Evolutionary conservation across 2,113 vertebrate genomes (phyloP), one percentile per base, ranked within the genome.

Genomic region (Pygoscelis antarcticus): DNA sequence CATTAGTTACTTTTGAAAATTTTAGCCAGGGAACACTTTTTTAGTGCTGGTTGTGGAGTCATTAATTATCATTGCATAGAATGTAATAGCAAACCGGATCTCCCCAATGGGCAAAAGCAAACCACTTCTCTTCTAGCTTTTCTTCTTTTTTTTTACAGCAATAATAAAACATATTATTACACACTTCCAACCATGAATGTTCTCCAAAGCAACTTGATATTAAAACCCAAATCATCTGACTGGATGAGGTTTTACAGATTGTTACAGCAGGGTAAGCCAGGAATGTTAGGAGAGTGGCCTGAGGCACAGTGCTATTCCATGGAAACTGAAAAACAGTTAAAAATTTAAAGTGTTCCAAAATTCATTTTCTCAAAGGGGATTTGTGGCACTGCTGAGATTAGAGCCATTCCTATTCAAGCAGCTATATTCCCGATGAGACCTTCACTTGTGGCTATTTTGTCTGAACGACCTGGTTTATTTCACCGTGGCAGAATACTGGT

Each of bases 201-300:
- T 85, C 87, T 95, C 87, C 74, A 90, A 76, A 93, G 83, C 74
- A 95, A 90, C 83, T 96, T 91, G 94, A 96, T 96, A 93, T 82
- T 87, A 96, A 97, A 93, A 70, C 86, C 62, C 54, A 88, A 47
- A 87, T 95, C 87, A 88, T 95, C 66, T 95, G 77, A 78, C 80
- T 90, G 70, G 87, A 91, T 94, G 91, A 85, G 58, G 83, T 97
- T 94, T 96, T 74, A 88, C 78, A 87, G 91, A 91, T 90, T 87
- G 78, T 85, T 88, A 85, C 61, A 91, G 81, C 65, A 85, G 54
- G 72, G 62, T 70, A 94, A 96, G 84, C 62, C 87, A 95, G 89
- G 58, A 96, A 95, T 93, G 70, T 84, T 96, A 80, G 46, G 84
- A 76, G 40, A 64, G 57, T 80, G 71, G 91, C 89, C 83, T 36